Conservation (phyloP, 2,113 vertebrate species). For the Hemiprocne comata region DNA sequence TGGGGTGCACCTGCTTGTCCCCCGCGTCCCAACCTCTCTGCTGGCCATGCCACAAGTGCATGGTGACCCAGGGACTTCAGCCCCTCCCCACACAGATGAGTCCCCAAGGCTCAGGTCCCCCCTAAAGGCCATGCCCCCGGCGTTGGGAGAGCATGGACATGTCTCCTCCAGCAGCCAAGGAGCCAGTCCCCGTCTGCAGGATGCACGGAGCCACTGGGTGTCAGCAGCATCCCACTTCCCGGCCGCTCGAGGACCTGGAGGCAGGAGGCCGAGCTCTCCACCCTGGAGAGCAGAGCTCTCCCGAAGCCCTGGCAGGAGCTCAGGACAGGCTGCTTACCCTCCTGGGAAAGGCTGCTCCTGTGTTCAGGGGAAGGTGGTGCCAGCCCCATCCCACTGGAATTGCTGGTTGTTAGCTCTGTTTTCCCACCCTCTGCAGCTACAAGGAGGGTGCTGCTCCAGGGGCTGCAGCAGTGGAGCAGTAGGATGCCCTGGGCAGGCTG, state of each 20-base stretch:
- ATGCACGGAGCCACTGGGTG: constrained; percentile 59
- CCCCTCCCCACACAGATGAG: not conserved
- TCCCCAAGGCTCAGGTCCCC: not conserved
- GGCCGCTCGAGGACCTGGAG: not conserved
- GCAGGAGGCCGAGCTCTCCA: not conserved
- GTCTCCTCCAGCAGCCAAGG: not conserved
- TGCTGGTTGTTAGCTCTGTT: not conserved
- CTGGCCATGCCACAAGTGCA: accelerated
- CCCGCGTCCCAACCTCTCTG: not conserved
- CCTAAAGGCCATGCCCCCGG: not conserved
- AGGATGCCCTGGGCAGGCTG: not conserved
- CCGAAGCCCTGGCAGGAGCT: too few relatives aligned
- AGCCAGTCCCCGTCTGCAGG: not conserved
- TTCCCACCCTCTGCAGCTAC: not conserved
- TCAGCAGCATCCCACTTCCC: constrained; percentile 59
- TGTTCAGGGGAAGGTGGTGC: not conserved
- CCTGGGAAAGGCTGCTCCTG: not conserved
- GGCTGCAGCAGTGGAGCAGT: not conserved
- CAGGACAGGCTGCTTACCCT: not conserved
- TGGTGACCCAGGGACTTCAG: not conserved
- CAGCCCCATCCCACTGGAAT: not conserved
- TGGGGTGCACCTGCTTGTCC: not conserved
- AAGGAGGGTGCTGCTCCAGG: not conserved
- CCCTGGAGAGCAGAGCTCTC: not conserved
- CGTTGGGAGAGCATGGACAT: not conserved